phyloP scores from a whole-genome alignment of 2,797 vertebrate species.

The Salmo trutta region DNA sequence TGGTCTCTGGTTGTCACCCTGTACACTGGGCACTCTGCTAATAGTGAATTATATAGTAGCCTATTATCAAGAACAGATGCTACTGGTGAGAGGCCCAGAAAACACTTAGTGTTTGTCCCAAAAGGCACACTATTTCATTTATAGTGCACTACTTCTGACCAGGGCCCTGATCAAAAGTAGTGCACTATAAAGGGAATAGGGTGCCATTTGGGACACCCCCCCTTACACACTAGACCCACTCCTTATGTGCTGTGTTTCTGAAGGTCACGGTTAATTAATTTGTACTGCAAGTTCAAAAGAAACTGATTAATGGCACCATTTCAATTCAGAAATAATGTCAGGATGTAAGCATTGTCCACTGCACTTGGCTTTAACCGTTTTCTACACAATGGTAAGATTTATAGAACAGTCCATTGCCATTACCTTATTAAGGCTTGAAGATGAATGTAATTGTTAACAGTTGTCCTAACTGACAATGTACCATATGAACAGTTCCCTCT shows the following conservation, averaged over 20 bases:
- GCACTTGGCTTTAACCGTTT: background rate
- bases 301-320: constrained; percentile 42
- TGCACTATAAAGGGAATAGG: too few relatives aligned
- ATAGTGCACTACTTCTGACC: too few relatives aligned
- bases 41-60: constrained; percentile 35
- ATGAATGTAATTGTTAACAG: background rate
- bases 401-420: background rate
- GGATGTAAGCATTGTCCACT: background rate
- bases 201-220: too few relatives aligned
- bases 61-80: constrained; percentile 33
- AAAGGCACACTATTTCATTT: constrained; percentile 60
- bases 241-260: too few relatives aligned
- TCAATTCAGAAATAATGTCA: constrained; percentile 26
- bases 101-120: constrained; percentile 22
- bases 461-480: background rate
- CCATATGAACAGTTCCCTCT: too few relatives aligned
- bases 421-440: background rate
- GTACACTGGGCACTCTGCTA: background rate
- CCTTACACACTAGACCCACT: too few relatives aligned
- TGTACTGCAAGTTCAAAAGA: constrained; percentile 38
- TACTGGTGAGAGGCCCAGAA: constrained; percentile 36
- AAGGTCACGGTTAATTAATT: too few relatives aligned
- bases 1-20: constrained; percentile 5
- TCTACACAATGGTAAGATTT: background rate
- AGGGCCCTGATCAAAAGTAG: too few relatives aligned